Conservation (phyloP, 1,140 invertebrate species). For the Caenorhabditis inopinata region DNA sequence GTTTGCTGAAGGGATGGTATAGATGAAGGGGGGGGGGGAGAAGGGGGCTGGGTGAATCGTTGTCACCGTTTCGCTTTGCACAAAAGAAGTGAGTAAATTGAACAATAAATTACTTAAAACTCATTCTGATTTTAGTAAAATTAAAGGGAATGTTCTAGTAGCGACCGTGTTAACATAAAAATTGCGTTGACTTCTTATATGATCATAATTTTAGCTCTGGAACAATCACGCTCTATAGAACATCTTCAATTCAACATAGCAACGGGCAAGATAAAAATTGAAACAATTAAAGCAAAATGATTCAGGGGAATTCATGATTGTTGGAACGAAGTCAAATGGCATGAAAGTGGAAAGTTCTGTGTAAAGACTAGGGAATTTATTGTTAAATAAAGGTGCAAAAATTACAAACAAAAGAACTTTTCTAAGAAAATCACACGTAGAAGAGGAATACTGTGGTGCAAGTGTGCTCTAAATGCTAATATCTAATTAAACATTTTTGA, state of each 20-base stretch:
- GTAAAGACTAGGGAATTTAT: background rate
- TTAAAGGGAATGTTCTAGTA: no score
- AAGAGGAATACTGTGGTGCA: background rate
- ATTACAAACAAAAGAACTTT: background rate
- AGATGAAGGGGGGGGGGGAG: background rate
- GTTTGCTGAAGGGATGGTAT: background rate
- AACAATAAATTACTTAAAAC: background rate
- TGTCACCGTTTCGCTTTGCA: background rate
- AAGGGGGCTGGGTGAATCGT: background rate
- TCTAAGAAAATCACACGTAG: background rate
- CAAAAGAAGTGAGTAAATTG: background rate
- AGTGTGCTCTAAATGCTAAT: background rate
- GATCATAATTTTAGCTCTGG: no score
- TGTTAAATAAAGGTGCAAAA: background rate
- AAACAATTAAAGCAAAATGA: background rate
- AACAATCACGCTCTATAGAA: background rate
- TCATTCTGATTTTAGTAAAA: no score
- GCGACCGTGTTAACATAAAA: no score
- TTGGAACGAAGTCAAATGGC: background rate
- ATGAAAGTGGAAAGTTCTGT: background rate
- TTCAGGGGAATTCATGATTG: background rate
- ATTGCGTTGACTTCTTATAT: no score
- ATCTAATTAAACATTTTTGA: conserved; percentile 45
- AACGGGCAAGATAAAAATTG: background rate
- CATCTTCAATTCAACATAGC: background rate